A percentile compares a stretch with the other conserved stretches of the same genome.
Conservation (phyloP, 2,888 invertebrate species). For the Seira sanloemensis region DNA sequence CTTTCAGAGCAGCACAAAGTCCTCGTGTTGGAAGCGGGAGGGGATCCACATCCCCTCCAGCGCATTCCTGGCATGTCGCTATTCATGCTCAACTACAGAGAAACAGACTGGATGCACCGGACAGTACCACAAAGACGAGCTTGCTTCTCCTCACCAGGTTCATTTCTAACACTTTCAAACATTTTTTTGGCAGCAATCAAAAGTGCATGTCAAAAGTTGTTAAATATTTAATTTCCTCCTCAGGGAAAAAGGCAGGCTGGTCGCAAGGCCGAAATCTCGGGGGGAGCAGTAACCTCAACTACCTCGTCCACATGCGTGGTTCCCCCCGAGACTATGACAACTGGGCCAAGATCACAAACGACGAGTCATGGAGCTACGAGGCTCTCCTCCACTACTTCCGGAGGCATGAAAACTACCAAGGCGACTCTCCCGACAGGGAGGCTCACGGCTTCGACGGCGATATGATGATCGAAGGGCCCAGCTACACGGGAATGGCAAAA, state of each 20-base stretch:
- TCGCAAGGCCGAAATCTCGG: constrained; percentile 55
- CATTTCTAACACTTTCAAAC: not conserved
- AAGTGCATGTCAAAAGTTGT: not conserved
- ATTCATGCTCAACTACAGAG: constrained; percentile 75
- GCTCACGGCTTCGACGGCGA: not conserved
- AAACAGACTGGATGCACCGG: constrained; percentile 77
- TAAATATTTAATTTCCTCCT: not conserved
- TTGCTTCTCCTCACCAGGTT: constrained; percentile 34
- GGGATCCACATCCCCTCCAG: not conserved
- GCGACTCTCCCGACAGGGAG: not conserved
- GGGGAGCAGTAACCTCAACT: constrained; percentile 57
- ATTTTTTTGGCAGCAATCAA: not conserved
- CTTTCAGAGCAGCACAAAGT: constrained; percentile 25
- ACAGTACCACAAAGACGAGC: constrained; percentile 53
- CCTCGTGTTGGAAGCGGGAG: constrained; percentile 6
- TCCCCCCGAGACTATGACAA: constrained; percentile 50
- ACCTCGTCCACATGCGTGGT: constrained; percentile 52
- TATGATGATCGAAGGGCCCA: constrained; percentile 58
- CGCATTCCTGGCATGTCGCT: constrained; percentile 76
- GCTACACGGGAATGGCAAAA: constrained; percentile 55
- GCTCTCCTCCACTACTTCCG: constrained; percentile 47
- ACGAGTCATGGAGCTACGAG: constrained; percentile 48
- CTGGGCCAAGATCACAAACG: constrained; percentile 54
- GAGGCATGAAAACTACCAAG: constrained; percentile 43
- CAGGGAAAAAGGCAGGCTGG: constrained; percentile 26